Evolutionary conservation across 2,113 vertebrate species (phyloP), one percentile per base, ranked within the genome.

Genomic region (Tachysurus vachellii): DNA sequence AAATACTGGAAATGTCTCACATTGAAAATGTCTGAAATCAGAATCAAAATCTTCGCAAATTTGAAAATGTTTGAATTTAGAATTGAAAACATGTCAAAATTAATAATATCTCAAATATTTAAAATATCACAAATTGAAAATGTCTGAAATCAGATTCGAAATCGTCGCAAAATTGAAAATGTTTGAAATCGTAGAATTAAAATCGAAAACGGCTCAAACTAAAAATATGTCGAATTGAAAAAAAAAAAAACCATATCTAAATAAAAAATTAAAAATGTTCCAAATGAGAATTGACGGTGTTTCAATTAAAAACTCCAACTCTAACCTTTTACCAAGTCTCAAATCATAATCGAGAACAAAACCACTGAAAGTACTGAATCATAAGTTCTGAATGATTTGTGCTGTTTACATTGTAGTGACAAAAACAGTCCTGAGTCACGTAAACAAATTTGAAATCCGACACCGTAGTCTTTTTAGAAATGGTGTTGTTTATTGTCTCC

Each of bases 281-380:
- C 3, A 19, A 59, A 59, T 59, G 16, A 59, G 57, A 17, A 59
- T 19, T 59, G 16, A 59, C 17, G 19, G 17, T 3, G 10, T n/a
- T 8, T 64, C 23, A 64, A 64, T n/a, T n/a, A n/a, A n/a, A 61
- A 1, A 19, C 57, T 61, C 21, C 1, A 62, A 62, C 2, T 26
- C 23, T 10, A 26, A 7, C 0, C 8, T 2, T 10, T 9, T n/a
- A n/a, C n/a, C n/a, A n/a, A n/a, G n/a, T n/a, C n/a, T 7, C 23
- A 61, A 61, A 61, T 21, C 23, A 1, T 3, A 47, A 47, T 61
- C 0, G 19, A 8, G 8, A 61, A 23, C 26, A 2, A 14, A 23
- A 61, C 28, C 12, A 28, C 26, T 4, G 14, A 6, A 70, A 36
- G 8, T 2, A 21, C 36, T 36, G 14, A 36, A 36, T 12, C 36